A percentile compares a stretch with the other conserved stretches of the same genome.
Conservation (phyloP, 2,888 invertebrate genomes). For the Scelioninae gen. 1 region DNA sequence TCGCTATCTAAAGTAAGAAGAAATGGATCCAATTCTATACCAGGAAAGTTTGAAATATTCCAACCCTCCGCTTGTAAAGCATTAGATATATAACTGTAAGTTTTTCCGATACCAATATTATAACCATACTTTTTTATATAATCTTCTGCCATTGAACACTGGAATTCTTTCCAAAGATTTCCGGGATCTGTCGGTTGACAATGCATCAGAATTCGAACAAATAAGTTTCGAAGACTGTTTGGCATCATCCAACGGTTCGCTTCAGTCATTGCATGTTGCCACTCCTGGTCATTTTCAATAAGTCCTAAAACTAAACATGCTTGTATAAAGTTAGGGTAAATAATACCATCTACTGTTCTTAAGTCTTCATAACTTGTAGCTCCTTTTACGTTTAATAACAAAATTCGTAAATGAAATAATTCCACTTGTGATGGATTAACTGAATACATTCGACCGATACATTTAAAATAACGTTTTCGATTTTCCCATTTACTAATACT, state of each 20-base stretch:
- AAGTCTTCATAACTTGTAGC: no score
- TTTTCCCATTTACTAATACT: no score
- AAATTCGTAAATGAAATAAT: no score
- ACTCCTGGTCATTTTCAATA: conserved; percentile 26
- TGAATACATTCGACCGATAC: no score
- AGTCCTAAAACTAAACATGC: no score
- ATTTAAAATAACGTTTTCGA: no score
- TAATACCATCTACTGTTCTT: not conserved
- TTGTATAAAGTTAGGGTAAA: not conserved
- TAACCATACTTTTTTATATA: conserved; percentile 11
- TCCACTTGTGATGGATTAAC: conserved; percentile 14
- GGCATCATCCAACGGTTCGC: conserved; percentile 22
- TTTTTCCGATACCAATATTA: conserved; percentile 1
- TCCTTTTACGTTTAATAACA: no score
- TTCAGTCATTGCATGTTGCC: conserved; percentile 17
- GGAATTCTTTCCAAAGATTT: conserved; percentile 28
- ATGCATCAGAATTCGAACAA: no score
- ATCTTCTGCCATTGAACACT: conserved; percentile 20
- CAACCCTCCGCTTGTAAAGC: conserved; percentile 14
- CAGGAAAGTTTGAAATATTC: no score
- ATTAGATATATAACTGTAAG: conserved; percentile 5
- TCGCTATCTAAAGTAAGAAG: no score
- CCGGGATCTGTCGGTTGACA: no score
- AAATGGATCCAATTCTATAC: no score
- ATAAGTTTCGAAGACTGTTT: conserved; percentile 1